Base-by-base conservation (phyloP, 2,888 invertebrate species). In the Lasioglossum oenotherae region DNA sequence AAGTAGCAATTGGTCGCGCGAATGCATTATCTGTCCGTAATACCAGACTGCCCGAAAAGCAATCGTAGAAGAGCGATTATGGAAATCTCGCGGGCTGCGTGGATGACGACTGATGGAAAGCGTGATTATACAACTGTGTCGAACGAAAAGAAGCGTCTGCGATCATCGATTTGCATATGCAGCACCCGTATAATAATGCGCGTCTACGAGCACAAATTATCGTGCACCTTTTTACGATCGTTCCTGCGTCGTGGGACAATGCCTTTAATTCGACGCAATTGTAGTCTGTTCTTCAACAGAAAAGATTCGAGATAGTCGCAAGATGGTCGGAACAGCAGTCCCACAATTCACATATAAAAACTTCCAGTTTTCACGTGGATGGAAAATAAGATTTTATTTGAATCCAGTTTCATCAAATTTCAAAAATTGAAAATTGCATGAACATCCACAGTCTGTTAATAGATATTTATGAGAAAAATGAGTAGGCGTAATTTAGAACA, bases 71-170 rank as follows among this genome's bases (percentile, higher is more conserved):
- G 4, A 69, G 12, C 35, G 0, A 69, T 69, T 69, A 69, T 69
- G 23, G 67, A 23, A 69, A 69, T 23, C 67, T 38, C 23, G 23
- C 67, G 19, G 16, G 19, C 19, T 8, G 10, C 35, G 67, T 12
- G n/a, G 57, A n/a, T 12, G 67, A 69, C 38, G 38, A 23, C 23
- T 38, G 67, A 69, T 69, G 67, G 38, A 69, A 69, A 69, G 38
- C 38, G 23, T 19, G 67, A 69, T 69, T 69, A 69, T 69, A 69
- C 38, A 69, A 69, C 38, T 38, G 67, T 38, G 67, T 69, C 67
- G 67, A 69, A 69, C 35, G 35, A 38, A 69, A 69, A 38, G 67
- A 69, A 38, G 38, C 38, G 67, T 38, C 67, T 38, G 35, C 23
- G 35, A 23, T 69, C 67, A 38, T 69, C 6, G 23, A 38, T 69